phyloP scores from a whole-genome alignment of 2,888 invertebrate species.

The Deroplatys truncata region DNA sequence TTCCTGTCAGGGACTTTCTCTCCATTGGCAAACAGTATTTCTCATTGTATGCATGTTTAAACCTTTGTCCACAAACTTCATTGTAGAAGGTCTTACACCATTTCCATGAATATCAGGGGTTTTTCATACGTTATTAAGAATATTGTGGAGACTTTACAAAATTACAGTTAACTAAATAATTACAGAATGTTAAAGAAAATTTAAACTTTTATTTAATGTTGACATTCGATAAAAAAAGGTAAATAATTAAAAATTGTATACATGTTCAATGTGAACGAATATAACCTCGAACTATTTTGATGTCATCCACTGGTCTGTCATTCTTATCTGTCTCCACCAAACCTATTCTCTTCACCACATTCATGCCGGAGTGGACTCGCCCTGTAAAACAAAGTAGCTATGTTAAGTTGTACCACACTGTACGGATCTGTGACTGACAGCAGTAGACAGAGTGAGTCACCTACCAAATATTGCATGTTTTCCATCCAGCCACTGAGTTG shows the following conservation, averaged over 20 bases:
- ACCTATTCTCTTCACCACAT: slow-evolving; percentile 87
- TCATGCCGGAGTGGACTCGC: slow-evolving; percentile 81
- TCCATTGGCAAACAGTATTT: too few relatives aligned
- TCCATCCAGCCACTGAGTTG: slow-evolving; percentile 96
- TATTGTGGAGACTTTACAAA: too few relatives aligned
- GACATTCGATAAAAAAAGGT: not conserved
- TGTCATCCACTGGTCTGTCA: slow-evolving; percentile 86
- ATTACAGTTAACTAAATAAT: too few relatives aligned
- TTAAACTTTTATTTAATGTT: not conserved
- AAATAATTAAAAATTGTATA: not conserved
- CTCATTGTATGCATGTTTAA: too few relatives aligned
- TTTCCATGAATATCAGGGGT: too few relatives aligned
- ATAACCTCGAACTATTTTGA: slow-evolving; percentile 60
- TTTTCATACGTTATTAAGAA: too few relatives aligned
- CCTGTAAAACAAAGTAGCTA: slow-evolving; percentile 44
- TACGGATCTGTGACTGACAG: not conserved
- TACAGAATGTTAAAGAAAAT: not conserved
- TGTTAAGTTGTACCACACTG: not conserved
- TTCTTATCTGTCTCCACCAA: slow-evolving; percentile 89
- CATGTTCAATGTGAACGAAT: slow-evolving; percentile 17
- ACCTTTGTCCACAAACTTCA: too few relatives aligned
- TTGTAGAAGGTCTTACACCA: too few relatives aligned
- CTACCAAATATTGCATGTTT: slow-evolving; percentile 94
- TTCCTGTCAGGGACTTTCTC: too few relatives aligned
- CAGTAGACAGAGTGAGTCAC: not conserved